Percentiles rank a stretch among this genome's conserved stretches.
phyloP scores from a whole-genome alignment of 2,113 vertebrate species.

The Leptobrachium leishanense region DNA sequence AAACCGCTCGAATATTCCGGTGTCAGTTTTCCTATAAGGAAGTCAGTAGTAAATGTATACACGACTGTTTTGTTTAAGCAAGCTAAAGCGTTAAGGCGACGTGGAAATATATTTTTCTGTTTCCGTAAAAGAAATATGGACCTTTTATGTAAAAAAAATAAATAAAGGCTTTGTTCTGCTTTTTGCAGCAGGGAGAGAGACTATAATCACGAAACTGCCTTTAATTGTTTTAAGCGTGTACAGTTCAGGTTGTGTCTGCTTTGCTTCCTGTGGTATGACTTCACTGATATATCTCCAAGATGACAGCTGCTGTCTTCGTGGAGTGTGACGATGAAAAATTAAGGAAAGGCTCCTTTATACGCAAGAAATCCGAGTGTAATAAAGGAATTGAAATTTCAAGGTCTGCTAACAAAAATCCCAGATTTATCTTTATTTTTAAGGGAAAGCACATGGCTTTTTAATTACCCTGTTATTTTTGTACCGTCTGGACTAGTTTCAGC shows the following conservation, averaged over 20 bases:
- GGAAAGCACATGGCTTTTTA: no score
- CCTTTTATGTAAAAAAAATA: background rate
- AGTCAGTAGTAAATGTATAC: background rate
- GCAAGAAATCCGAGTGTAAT: background rate
- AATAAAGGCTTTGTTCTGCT: conserved; percentile 2
- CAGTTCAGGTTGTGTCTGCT: conserved; percentile 23
- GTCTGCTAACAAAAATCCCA: background rate
- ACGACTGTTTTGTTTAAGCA: background rate
- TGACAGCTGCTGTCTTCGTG: background rate
- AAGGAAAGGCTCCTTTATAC: background rate
- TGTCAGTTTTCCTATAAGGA: background rate
- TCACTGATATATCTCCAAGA: conserved; percentile 22
- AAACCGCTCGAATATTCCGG: background rate
- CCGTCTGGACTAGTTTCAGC: no score
- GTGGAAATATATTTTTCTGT: background rate
- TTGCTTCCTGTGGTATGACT: conserved; percentile 18
- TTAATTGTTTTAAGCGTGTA: conserved; percentile 27
- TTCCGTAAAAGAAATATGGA: background rate
- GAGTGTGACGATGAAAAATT: conserved; percentile 7
- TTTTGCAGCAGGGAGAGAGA: conserved; percentile 5
- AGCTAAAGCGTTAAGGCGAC: background rate
- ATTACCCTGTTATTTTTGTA: no score
- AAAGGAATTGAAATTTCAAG: background rate
- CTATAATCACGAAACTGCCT: conserved; percentile 25
- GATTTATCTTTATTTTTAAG: background rate